Evolutionary conservation across 35 echinoderm and acorn worm species (phyloP), one percentile per base, ranked within the genome.

Genomic region (Acanthaster planci): DNA sequence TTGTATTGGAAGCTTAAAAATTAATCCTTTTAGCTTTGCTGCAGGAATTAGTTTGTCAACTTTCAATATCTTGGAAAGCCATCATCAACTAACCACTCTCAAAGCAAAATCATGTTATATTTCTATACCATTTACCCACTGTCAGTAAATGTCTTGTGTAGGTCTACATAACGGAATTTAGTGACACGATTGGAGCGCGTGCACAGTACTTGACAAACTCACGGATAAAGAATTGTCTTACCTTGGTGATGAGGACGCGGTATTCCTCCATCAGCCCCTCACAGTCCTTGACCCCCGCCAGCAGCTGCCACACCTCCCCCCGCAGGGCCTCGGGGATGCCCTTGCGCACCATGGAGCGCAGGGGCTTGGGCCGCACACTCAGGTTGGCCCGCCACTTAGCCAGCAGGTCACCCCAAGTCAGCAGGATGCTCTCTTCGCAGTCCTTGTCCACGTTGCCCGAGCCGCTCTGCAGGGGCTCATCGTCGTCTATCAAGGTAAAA

Each of bases 251-350:
- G 30, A 97, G 84, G 12, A 90, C 72, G 32, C 94, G 76, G 80
- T 97, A 97, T 26, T 93, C 87, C 64, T 93, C 94, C 77, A 97
- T 67, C 50, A 97, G 56, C 5, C 77, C 84, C 55, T 93, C 85
- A 59, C 88, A 88, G n/a, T 93, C 88, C 38, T 97, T 92, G 21
- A 93, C 92, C 47, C 95, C 88, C 19, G 91, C 84, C n/a, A 97
- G 80, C 22, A 97, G 84, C 64, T 97, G 95, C 95, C 95, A 97
- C 5, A 97, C 91, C 58, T 97, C 95, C 8, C 95, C 95, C 39
- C 95, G 47, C 7, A 97, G 79, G 14, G 95, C 95, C 82, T 97
- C 95, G 0, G 95, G 95, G 7, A 97, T 89, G 32, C 95, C 85
- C 72, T 97, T 93, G 5, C 95, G 84, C 2, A 97, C 95, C 78